These are phyloP conservation scores for Ciconia stormi DNA, from an alignment of 2,113 vertebrate species.

Conservation along the genomic window DNA sequence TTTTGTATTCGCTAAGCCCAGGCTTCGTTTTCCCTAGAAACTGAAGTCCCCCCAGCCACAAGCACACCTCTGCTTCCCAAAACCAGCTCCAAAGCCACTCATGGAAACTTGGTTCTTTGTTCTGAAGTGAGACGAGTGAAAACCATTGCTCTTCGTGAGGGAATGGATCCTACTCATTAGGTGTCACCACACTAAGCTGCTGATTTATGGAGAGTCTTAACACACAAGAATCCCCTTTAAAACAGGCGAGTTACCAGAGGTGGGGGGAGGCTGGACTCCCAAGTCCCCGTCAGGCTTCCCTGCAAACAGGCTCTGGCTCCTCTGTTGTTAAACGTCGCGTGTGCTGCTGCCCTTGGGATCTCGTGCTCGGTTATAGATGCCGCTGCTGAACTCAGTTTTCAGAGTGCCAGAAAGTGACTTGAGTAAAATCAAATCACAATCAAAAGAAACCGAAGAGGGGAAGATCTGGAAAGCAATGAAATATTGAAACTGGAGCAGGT, in stretches of 20 bases:
- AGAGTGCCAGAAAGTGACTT: background rate
- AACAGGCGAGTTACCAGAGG: background rate
- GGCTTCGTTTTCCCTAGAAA: background rate
- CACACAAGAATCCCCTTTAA: background rate
- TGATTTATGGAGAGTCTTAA: background rate
- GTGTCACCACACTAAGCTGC: background rate
- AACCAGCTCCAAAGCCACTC: background rate
- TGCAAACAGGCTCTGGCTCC: too few species aligned
- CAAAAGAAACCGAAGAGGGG: too few species aligned
- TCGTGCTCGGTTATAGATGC: too few species aligned
- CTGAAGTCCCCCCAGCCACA: background rate
- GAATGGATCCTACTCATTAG: background rate
- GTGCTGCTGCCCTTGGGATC: background rate
- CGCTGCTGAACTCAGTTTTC: too few species aligned
- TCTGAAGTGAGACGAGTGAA: background rate
- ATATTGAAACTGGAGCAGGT: too few species aligned
- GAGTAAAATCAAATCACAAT: background rate
- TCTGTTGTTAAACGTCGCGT: accelerated
- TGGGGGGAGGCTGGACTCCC: background rate
- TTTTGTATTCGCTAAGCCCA: background rate
- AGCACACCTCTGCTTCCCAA: background rate
- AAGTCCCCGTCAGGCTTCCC: background rate
- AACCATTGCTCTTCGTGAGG: background rate
- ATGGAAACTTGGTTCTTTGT: background rate
- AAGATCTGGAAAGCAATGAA: background rate